Evolutionary conservation across 64 coral and sea anemone genomes (phyloP), one percentile per base, ranked within the genome.

Genomic region (Stichodactyla mertensii): DNA sequence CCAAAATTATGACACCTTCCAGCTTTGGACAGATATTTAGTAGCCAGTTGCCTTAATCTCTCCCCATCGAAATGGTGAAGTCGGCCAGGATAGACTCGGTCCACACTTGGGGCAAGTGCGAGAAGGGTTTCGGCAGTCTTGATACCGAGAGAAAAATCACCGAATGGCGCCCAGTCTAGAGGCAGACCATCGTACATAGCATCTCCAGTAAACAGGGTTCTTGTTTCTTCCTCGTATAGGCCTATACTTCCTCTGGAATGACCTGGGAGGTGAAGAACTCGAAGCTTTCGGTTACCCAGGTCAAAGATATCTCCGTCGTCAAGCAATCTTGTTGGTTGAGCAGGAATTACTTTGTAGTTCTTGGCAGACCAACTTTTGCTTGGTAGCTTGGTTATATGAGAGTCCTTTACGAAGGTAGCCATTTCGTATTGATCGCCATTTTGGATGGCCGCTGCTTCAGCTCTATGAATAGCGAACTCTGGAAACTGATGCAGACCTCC

Each of bases 401-500:
- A 82, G 16, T 60, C 12, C 13, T 27, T 94, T 1, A 87, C 10
- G 24, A 94, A 58, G 26, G 85, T 66, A 13, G 71, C 85, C 28
- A 79, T 85, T 70, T 90, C 92, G 82, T 84, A 94, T 55, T 94
- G 84, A 22, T 94, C 74, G 0, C 92, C 89, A 13, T 55, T 27
- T 77, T 74, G 56, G 51, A 94, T 87, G 18, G 92, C 92, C 4
- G 90, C 55, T 51, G 85, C 88, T 36, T 94, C 92, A 4, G 52
- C 69, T 24, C 57, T 61, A 83, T 94, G 92, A 26, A 94, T 94
- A 13, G 92, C 85, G 10, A 94, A 86, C 58, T 94, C 87, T 53
- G 90, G 85, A 79, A 94, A 94, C 89, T 94, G 92, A 79, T 94
- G 61, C 51, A 91, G 19, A 15, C 92, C 92, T 31, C 92, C 92